A percentile compares a stretch with the other conserved stretches of the same genome.
phyloP scores from a whole-genome alignment of 2,797 vertebrate species.

The Vespertilio murinus region DNA sequence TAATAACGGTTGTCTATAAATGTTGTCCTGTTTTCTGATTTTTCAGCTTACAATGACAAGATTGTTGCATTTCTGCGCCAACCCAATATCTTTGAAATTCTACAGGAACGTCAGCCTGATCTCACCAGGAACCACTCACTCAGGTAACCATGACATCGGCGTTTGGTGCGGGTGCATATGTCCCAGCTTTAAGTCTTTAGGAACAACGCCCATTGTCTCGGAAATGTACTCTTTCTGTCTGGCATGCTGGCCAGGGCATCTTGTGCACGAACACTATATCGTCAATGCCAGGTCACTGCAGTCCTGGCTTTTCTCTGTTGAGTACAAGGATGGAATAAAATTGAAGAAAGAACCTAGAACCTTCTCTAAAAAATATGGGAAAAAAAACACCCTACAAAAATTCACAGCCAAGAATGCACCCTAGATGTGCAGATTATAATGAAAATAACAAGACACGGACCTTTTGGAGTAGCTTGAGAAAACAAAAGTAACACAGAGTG shows the following conservation, averaged over 20 bases:
- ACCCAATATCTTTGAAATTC: slow-evolving; percentile 97
- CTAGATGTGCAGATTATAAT: background rate
- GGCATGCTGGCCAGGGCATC: background rate
- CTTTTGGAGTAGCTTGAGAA: background rate
- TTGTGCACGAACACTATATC: background rate
- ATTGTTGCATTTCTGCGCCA: slow-evolving; percentile 98
- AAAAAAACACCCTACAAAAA: background rate
- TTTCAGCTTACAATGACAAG: slow-evolving; percentile 97
- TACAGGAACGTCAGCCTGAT: slow-evolving; percentile 97
- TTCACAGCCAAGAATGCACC: background rate
- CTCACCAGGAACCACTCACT: slow-evolving; percentile 96
- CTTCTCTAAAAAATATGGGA: background rate
- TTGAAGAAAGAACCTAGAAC: background rate
- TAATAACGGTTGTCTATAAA: background rate
- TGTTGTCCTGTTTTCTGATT: background rate
- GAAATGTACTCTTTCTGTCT: background rate
- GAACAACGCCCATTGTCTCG: background rate
- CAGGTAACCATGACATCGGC: slow-evolving; percentile 86
- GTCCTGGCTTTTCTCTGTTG: background rate
- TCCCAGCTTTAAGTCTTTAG: background rate
- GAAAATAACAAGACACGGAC: background rate
- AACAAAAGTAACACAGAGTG: background rate
- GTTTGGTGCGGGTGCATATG: background rate
- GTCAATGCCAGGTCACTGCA: background rate
- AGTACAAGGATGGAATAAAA: background rate